These are phyloP conservation scores for Agrypnia vestita DNA, from an alignment of 1,140 invertebrate species.

Conservation along the genomic window DNA sequence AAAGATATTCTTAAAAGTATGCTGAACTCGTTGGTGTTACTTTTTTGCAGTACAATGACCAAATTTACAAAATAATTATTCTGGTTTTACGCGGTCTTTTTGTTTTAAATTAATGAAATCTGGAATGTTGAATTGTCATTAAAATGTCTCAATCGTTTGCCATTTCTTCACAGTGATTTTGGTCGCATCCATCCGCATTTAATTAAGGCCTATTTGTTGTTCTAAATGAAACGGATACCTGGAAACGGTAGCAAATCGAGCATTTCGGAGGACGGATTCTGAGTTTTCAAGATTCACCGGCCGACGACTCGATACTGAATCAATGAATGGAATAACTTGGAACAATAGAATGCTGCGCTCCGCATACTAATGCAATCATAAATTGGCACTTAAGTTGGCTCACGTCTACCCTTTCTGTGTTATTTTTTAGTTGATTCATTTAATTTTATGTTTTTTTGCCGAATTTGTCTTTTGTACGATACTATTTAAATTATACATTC, in stretches of 20 bases:
- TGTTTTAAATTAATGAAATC: too few relatives aligned
- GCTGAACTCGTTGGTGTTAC: too few relatives aligned
- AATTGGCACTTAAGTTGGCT: not conserved
- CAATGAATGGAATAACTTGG: constrained; percentile 47
- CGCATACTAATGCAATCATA: constrained; percentile 41
- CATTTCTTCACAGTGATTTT: not conserved
- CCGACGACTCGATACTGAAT: not conserved
- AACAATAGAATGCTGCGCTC: constrained; percentile 45
- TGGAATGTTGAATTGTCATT: too few relatives aligned
- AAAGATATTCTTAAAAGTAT: too few relatives aligned
- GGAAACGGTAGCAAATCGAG: not conserved
- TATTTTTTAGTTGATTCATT: constrained; percentile 7
- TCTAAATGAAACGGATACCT: not conserved
- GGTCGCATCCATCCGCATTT: not conserved
- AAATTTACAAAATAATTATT: too few relatives aligned
- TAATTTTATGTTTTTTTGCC: not conserved
- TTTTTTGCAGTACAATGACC: too few relatives aligned
- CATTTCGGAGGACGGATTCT: not conserved
- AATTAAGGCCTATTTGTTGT: not conserved
- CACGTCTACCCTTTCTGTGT: not conserved
- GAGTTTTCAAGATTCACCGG: not conserved
- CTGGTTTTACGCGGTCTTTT: too few relatives aligned
- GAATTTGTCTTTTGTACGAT: too few relatives aligned
- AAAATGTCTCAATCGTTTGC: too few relatives aligned
- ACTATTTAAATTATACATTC: too few relatives aligned